Base-by-base conservation (phyloP, 2,113 vertebrate species). In the Pluvianellus socialis region DNA sequence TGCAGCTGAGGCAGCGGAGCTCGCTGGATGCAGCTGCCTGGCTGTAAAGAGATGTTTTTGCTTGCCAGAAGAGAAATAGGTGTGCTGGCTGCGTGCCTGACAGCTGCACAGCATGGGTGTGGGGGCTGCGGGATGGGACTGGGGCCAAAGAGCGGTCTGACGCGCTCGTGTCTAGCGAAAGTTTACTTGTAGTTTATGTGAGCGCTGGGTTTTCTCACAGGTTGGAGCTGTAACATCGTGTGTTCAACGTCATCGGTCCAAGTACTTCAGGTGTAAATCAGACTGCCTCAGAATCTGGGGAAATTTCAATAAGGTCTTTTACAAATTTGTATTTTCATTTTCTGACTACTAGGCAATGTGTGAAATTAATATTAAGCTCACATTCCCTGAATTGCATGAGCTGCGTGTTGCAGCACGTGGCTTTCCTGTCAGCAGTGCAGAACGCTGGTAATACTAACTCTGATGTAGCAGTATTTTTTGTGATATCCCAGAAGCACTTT, bases 71-170 rank as follows among this genome's bases (percentile, higher is more conserved):
- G 24, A 50, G 49, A 6, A 50, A 50, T 50, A 50, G 49, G 49
- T 50, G 49, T 50, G 22, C 49, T 50, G 23, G 49, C 22, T 24
- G 22, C 23, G 49, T 6, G 22, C 23, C 22, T 12, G 12, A 1
- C 21, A 8, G 1, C 3, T 22, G 40, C 9, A 0, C 3, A 24
- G 24, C 4, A 1, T 0, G 21, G 24, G 24, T 4, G 23, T 0
- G 44, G 2, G 2, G 5, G 21, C 59, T 44, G 40, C 4, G 35
- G 7, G 12, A 1, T 33, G 0, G 15, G 28, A 6, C 42, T 13
- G 14, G 5, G 24, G 74, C 20, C 32, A 11, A 18, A 30, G 24
- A 17, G 9, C 28, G 3, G n/a, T 7, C 44, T 15, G 1, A 12
- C 2, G 0, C 7, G 0, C 4, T 8, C 24, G 0, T 5, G 4